Percentiles rank a stretch among this genome's conserved stretches.
phyloP scores from a whole-genome alignment of 92 coral and sea anemone species.

The Anthopleura xanthogrammica region DNA sequence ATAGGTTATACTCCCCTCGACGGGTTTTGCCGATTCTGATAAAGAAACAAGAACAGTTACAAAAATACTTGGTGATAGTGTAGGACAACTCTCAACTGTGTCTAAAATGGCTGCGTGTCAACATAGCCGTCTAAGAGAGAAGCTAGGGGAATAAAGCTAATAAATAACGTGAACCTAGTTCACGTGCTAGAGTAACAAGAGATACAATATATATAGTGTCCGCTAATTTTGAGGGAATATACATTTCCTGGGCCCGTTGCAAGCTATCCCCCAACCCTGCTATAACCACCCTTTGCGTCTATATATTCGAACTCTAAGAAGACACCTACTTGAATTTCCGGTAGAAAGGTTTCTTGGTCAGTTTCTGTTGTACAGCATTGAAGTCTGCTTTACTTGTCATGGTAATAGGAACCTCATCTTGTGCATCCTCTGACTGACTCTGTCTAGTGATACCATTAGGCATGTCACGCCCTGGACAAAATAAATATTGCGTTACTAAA shows the following conservation, averaged over 20 bases:
- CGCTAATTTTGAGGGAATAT: too few species aligned
- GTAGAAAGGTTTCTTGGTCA: constrained; percentile 91
- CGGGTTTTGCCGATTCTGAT: constrained; percentile 65
- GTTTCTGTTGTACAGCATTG: constrained; percentile 87
- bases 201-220: too few species aligned
- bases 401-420: constrained; percentile 86
- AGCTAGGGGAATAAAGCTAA: too few species aligned
- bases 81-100: too few species aligned
- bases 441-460: constrained; percentile 63
- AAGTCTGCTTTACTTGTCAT: constrained; percentile 95
- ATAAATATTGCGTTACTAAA: not conserved
- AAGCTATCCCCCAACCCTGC: too few species aligned
- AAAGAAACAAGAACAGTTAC: not conserved
- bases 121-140: too few species aligned
- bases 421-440: constrained; percentile 64
- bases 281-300: too few species aligned
- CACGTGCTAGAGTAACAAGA: too few species aligned
- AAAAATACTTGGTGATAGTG: too few species aligned
- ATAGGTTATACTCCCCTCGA: constrained; percentile 70
- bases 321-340: constrained; percentile 72
- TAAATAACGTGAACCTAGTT: too few species aligned
- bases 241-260: too few species aligned
- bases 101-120: too few species aligned
- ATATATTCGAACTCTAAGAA: not conserved
- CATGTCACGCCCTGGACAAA: constrained; percentile 51